Percentiles rank a stretch among this genome's conserved stretches.
Evolutionary conservation across 2,113 vertebrate species (phyloP).

Genomic region (Bufo gargarizans): DNA sequence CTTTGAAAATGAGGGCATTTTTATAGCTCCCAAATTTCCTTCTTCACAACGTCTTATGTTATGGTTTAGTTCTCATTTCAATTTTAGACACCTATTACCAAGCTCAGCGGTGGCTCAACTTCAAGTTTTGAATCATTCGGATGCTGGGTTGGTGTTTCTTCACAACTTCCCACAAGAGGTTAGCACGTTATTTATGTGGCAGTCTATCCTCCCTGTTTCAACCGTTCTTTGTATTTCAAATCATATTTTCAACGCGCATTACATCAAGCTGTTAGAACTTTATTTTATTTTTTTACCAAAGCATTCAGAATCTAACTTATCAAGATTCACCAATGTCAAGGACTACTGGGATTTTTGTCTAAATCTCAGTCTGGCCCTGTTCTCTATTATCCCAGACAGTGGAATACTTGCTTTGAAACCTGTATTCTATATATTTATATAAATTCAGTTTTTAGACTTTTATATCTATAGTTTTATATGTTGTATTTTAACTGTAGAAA

Average conservation of each 20-base stretch:
- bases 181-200: slow-evolving; percentile 52
- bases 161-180: slow-evolving; percentile 51
- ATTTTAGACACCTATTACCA: slow-evolving; percentile 58
- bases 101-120: slow-evolving; percentile 46
- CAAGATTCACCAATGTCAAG: slow-evolving; percentile 53
- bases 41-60: slow-evolving; percentile 30
- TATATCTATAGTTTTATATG: not conserved
- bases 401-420: slow-evolving; percentile 13
- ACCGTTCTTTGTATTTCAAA: slow-evolving; percentile 36
- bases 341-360: slow-evolving; percentile 50
- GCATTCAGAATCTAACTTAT: slow-evolving; percentile 48
- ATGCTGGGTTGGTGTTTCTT: slow-evolving; percentile 53
- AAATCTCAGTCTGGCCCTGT: slow-evolving; percentile 31
- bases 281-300: slow-evolving; percentile 13
- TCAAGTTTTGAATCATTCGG: slow-evolving; percentile 51
- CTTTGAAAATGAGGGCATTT: slow-evolving; percentile 35
- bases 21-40: slow-evolving; percentile 42
- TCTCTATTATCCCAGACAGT: slow-evolving; percentile 15
- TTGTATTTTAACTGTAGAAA: not conserved
- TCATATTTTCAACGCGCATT: slow-evolving; percentile 33
- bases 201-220: slow-evolving; percentile 5
- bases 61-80: slow-evolving; percentile 52
- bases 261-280: slow-evolving; percentile 34
- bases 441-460: not conserved
- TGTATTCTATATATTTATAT: not conserved